Conservation (phyloP, 2,888 invertebrate species). For the Cataglyphis rosenhaueri region DNA sequence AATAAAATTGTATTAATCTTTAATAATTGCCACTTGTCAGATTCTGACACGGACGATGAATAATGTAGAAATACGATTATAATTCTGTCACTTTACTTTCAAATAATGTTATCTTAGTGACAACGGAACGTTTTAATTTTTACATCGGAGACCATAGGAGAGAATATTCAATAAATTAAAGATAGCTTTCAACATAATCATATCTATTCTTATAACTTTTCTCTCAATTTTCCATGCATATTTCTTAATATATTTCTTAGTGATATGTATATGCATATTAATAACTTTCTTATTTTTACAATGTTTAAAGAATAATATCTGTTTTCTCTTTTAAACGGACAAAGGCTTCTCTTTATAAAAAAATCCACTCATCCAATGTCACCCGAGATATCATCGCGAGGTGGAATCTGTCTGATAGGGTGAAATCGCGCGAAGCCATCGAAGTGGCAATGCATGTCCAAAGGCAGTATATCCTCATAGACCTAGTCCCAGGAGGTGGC, state of each 20-base stretch:
- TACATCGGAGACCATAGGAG: neutral
- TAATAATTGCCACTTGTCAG: constrained; percentile 19
- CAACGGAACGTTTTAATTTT: neutral
- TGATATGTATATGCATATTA: too few species aligned
- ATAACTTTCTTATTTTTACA: neutral
- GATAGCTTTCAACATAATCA: neutral
- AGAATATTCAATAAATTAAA: neutral
- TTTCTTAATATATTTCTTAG: neutral
- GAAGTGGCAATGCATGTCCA: constrained; percentile 83
- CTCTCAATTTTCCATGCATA: neutral
- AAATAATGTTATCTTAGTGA: neutral
- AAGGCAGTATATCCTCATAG: constrained; percentile 84
- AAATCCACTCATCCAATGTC: constrained; percentile 17
- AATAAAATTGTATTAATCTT: neutral
- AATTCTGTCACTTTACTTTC: constrained; percentile 6
- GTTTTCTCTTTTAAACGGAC: neutral
- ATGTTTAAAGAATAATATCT: neutral
- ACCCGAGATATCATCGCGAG: constrained; percentile 26
- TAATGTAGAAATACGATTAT: constrained; percentile 24
- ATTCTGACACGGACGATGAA: neutral
- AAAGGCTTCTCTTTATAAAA: neutral
- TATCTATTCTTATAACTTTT: neutral
- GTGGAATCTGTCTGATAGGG: neutral
- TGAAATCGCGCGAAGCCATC: constrained; percentile 63
- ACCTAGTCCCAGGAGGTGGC: constrained; percentile 75